A percentile compares a stretch with the other conserved stretches of the same genome.
Conservation (phyloP, 2,113 vertebrate species). For the Prochilodus magdalenae region DNA sequence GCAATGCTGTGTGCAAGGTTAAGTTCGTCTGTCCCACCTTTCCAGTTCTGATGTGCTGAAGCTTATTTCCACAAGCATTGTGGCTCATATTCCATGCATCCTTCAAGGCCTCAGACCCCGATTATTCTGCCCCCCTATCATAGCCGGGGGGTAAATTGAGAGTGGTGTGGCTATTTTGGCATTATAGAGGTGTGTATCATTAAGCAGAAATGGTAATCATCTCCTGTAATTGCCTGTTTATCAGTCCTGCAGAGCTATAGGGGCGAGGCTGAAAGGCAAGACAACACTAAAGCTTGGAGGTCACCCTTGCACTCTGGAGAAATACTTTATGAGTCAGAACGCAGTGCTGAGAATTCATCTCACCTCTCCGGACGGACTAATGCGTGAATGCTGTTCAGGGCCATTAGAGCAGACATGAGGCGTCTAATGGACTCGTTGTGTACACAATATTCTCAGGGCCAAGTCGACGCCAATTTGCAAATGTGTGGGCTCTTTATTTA, state of each 20-base stretch:
- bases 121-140: neutral
- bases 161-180: constrained; percentile 52
- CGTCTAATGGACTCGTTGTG: neutral
- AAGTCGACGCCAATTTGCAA: neutral
- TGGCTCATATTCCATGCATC: neutral
- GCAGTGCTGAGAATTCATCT: constrained; percentile 1
- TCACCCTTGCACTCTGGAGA: constrained; percentile 10
- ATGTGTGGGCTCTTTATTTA: constrained; percentile 20
- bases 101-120: neutral
- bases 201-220: constrained; percentile 53
- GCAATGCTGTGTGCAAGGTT: neutral
- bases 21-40: neutral
- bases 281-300: constrained; percentile 1
- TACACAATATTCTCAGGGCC: constrained; percentile 22
- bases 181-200: constrained; percentile 61
- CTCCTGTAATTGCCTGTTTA: constrained; percentile 34
- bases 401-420: constrained; percentile 23
- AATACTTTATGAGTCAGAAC: constrained; percentile 20
- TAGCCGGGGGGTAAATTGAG: constrained; percentile 42
- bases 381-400: neutral
- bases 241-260: constrained; percentile 37
- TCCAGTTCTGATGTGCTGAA: neutral
- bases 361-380: neutral
- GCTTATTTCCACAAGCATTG: neutral
- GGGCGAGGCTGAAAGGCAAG: constrained; percentile 1